Base-by-base conservation (phyloP, 1,140 invertebrate genomes). In the Apis laboriosa region DNA sequence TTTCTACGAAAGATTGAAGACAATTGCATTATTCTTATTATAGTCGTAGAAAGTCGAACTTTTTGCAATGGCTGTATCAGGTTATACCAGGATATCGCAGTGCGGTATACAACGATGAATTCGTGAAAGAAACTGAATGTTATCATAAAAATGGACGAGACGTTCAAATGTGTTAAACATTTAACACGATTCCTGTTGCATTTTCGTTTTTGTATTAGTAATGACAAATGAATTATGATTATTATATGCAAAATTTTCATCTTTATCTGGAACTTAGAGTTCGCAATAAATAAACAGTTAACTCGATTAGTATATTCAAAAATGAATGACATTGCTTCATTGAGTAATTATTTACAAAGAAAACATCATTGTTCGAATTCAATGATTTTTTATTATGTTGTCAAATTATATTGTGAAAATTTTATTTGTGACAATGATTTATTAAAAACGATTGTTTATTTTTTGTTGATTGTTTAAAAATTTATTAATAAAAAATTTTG, bases 71-170 rank as follows among this genome's bases (percentile, higher is more conserved):
- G n/a, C 66, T 61, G 66, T 56, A 61, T 79, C 77, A 79, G 24
- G 55, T 71, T 71, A 79, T 79, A 56, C 43, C 60, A 74, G 84
- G 84, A 83, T 86, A 84, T 86, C 86, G 86, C 86, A 87, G 53
- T 87, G 80, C 86, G 84, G 86, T 87, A 87, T 83, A 72, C 80
- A 86, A 58, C 51, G 67, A 58, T 71, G 56, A 72, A 21, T 75
- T 76, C 76, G 77, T 73, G 53, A 85, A 86, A 83, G 85, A 75
- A 75, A 86, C 71, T 71, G 84, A 79, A 86, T 71, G 60, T 86
- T 83, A 63, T 68, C 49, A 70, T 19, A n/a, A 71, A 56, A 56
- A 56, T n/a, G 1, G 43, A 13, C 55, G 49, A 58, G 34, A 56
- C 80, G 56, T 75, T 83, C 63, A 83, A 67, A 51, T 68, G 55